A percentile compares a stretch with the other conserved stretches of the same genome.
Evolutionary conservation across 2,113 vertebrate genomes (phyloP).

Genomic region (Pipa parva): DNA sequence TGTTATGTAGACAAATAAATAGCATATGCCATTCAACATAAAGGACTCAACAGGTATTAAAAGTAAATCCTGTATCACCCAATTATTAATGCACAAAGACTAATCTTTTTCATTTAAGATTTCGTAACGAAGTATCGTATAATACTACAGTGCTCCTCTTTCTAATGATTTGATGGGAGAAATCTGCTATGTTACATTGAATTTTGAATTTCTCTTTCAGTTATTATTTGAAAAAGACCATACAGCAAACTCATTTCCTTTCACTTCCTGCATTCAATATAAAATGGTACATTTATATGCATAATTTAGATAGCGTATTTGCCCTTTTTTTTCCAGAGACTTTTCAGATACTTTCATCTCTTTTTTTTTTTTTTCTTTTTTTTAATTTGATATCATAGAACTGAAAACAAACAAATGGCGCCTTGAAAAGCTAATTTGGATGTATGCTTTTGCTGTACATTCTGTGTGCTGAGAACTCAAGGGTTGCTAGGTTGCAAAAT

Average conservation of each 20-base stretch:
- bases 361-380: conserved; percentile 2
- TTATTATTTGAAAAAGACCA: conserved; percentile 10
- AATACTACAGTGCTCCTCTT: no score
- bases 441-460: conserved; percentile 14
- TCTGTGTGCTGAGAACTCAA: conserved; percentile 14
- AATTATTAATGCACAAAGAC: neutral
- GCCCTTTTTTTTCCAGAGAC: conserved; percentile 22
- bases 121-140: no score
- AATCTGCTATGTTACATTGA: neutral
- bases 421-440: conserved; percentile 38
- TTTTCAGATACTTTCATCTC: conserved; percentile 23
- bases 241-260: conserved; percentile 11
- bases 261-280: conserved; percentile 15
- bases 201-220: conserved; percentile 3
- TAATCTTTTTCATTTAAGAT: conserved; percentile 1
- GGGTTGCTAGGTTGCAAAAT: conserved; percentile 44
- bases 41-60: neutral
- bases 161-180: no score
- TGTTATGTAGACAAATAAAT: no score
- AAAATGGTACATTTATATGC: conserved; percentile 31
- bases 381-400: conserved; percentile 18
- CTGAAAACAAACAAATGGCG: conserved; percentile 40
- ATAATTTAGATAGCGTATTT: conserved; percentile 27
- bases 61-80: neutral
- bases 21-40: neutral